Evolutionary conservation across 2,797 vertebrate genomes (phyloP).

Genomic region (Hozukius guyotensis): DNA sequence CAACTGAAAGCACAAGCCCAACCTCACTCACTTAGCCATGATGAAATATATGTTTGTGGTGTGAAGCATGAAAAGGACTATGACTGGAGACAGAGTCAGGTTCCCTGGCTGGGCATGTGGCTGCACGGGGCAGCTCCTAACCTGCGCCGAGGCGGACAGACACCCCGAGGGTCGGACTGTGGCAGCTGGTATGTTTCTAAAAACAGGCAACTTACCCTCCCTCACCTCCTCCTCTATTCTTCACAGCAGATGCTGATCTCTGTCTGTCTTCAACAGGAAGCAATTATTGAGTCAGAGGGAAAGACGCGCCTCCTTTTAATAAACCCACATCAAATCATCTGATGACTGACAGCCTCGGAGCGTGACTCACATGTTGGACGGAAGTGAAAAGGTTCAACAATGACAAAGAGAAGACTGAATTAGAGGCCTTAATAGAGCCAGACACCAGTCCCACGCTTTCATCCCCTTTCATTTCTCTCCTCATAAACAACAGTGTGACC

Average conservation of each 20-base stretch:
- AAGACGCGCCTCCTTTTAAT: slow-evolving; percentile 73
- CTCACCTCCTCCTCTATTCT: slow-evolving; percentile 39
- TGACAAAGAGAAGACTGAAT: slow-evolving; percentile 32
- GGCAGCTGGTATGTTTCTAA: slow-evolving; percentile 78
- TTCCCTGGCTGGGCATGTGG: slow-evolving; percentile 50
- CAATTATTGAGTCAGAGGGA: slow-evolving; percentile 79
- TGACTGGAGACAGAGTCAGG: slow-evolving; percentile 39
- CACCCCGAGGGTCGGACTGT: slow-evolving; percentile 58
- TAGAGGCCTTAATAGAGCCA: slow-evolving; percentile 33
- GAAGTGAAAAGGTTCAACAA: slow-evolving; percentile 52
- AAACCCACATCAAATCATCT: slow-evolving; percentile 68
- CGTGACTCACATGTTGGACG: slow-evolving; percentile 67
- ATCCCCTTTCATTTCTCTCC: slow-evolving; percentile 31
- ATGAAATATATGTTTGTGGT: slow-evolving; percentile 19
- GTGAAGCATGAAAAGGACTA: slow-evolving; percentile 32
- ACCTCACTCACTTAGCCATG: not conserved
- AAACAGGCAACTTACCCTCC: slow-evolving; percentile 60
- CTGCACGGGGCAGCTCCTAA: slow-evolving; percentile 62
- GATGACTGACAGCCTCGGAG: slow-evolving; percentile 65
- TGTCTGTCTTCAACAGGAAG: slow-evolving; percentile 72
- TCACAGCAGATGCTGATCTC: slow-evolving; percentile 74
- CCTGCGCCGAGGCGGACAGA: slow-evolving; percentile 68
- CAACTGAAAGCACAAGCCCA: not conserved
- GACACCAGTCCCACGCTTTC: slow-evolving; percentile 22
- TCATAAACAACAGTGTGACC: slow-evolving; percentile 39